phyloP scores from a whole-genome alignment of 2,888 invertebrate species.

The Drosophila helvetica region DNA sequence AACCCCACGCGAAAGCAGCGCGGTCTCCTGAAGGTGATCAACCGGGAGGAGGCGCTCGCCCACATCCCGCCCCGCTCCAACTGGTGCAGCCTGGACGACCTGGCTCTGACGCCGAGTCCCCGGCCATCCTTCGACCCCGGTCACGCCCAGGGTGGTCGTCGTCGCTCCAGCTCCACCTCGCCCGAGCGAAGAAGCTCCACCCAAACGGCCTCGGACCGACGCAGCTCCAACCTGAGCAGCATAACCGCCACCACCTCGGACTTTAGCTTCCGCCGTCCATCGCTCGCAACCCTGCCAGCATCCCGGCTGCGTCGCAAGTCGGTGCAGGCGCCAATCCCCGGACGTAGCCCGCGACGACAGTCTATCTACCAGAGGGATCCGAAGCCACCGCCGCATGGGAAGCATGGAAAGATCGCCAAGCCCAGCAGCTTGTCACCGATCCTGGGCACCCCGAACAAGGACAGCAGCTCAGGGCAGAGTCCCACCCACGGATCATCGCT shows the following conservation, averaged over 20 bases:
- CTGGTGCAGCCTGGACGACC: conserved; percentile 82
- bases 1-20: conserved; percentile 83
- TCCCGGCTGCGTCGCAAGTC: conserved; percentile 63
- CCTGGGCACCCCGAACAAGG: conserved; percentile 84
- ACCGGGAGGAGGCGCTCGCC: conserved; percentile 69
- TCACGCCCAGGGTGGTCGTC: conserved; percentile 32
- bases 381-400: conserved; percentile 18
- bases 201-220: conserved; percentile 81
- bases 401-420: conserved; percentile 80
- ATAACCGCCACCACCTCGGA: conserved; percentile 82
- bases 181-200: conserved; percentile 83
- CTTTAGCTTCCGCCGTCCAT: conserved; percentile 81
- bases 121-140: conserved; percentile 18
- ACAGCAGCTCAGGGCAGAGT: conserved; percentile 75
- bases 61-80: conserved; percentile 78
- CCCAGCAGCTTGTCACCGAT: conserved; percentile 83
- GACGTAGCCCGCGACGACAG: conserved; percentile 46
- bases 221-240: conserved; percentile 83
- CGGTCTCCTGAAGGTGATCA: conserved; percentile 81
- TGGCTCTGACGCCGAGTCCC: conserved; percentile 52
- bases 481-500: conserved; percentile 60
- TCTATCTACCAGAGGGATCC: conserved; percentile 45
- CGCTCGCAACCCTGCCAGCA: conserved; percentile 69
- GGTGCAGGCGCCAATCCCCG: conserved; percentile 39
- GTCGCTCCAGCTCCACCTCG: conserved; percentile 82